Base-by-base conservation (phyloP, 2,888 invertebrate genomes). In the Tenthredo amoena region DNA sequence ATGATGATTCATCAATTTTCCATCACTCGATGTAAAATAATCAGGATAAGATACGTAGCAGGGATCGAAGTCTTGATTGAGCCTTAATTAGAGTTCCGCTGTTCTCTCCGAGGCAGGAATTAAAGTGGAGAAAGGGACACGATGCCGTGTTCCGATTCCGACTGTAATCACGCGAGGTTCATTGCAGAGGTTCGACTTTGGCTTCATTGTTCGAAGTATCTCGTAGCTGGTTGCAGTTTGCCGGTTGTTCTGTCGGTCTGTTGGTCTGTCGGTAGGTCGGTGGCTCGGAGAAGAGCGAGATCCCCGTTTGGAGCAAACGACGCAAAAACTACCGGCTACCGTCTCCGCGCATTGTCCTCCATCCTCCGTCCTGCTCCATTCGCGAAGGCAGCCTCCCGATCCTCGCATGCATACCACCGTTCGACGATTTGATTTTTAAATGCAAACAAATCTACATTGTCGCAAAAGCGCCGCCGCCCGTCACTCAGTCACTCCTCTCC, bases 371-470 rank as follows among this genome's bases (percentile, higher is more conserved):
- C 55, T 55, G 55, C 55, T 81, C 86, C 71, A 87, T 88, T 5
- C 34, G 4, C 68, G 68, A 18, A 21, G 76, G 21, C 40, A 31
- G 40, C 50, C 15, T 37, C 62, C n/a, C 15, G 43, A 6, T 21
- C 68, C 34, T 26, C 89, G 86, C 83, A 90, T 91, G 91, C 92
- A 92, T 91, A 91, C 85, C 86, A 86, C 86, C 85, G 86, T 79
- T 74, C 86, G 86, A 71, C 87, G 87, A 93, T 93, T 93, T 93
- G 93, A 93, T 93, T 93, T 93, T 93, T 93, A 93, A 93, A 93
- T 93, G 93, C 93, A 93, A 93, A 93, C 93, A 93, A 93, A 93
- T 93, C 93, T 93, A 93, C 93, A 92, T 93, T 90, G 91, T 90
- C 91, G 91, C 92, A 92, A 93, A 93, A 92, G 92, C 90, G 91